These are phyloP conservation scores for Sinonovacula constricta DNA, from an alignment of 1,140 invertebrate genomes.

Conservation along the genomic window DNA sequence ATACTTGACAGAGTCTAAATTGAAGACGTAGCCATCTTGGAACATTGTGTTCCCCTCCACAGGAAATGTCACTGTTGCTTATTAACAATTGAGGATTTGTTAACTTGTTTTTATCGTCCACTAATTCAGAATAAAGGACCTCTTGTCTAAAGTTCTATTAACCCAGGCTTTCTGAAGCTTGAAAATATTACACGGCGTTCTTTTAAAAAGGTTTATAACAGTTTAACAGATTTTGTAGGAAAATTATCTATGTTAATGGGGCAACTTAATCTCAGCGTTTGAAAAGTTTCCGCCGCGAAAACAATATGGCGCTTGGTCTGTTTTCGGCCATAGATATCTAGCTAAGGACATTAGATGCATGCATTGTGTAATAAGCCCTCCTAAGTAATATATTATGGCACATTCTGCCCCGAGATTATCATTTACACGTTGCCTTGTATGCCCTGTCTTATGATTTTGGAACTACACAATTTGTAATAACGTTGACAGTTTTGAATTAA, in stretches of 20 bases:
- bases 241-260: background rate
- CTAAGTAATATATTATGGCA: too few species aligned
- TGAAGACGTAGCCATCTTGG: slow-evolving; percentile 35
- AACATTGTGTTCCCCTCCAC: slow-evolving; percentile 25
- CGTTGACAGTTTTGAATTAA: too few species aligned
- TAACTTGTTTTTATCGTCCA: background rate
- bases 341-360: too few species aligned
- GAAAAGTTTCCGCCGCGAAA: background rate
- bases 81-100: background rate
- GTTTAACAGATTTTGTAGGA: background rate
- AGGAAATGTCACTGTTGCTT: background rate
- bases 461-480: too few species aligned
- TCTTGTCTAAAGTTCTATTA: slow-evolving; percentile 8
- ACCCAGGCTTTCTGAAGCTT: background rate
- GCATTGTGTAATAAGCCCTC: too few species aligned
- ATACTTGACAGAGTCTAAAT: slow-evolving; percentile 4
- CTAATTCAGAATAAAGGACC: background rate
- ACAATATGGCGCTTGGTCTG: too few species aligned
- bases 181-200: slow-evolving; percentile 18
- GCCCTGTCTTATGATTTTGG: too few species aligned
- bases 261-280: too few species aligned
- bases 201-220: slow-evolving; percentile 13
- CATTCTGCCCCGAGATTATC: too few species aligned
- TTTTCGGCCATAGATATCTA: too few species aligned
- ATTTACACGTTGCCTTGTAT: too few species aligned